Evolutionary conservation across 1,140 invertebrate genomes (phyloP).

Genomic region (honey bee (Apis mellifera)): Amel_HAv3.1 CM009936.2:4016001-4016500

Average conservation of each 20-base stretch:
- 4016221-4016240: conserved; percentile 15
- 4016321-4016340: not conserved
- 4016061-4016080: not conserved
- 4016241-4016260: not conserved
- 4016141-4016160: not conserved
- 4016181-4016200: not conserved
- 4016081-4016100: not conserved
- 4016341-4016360: conserved; percentile 11
- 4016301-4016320: not conserved
- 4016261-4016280: not conserved
- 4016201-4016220: conserved; percentile 23
- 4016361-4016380: conserved; percentile 47
- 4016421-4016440: conserved; percentile 53
- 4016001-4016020: not conserved
- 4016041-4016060: not conserved
- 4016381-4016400: conserved; percentile 58
- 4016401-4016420: conserved; percentile 58
- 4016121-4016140: conserved; percentile 26
- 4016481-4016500: conserved; percentile 13
- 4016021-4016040: not conserved
- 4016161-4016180: not conserved
- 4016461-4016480: conserved; percentile 10
- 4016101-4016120: conserved; percentile 14
- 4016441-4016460: conserved; percentile 8
- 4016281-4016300: not conserved